These are phyloP conservation scores for Syngnathus rostellatus DNA, from an alignment of 2,797 vertebrate genomes.

Conservation along the genomic window DNA sequence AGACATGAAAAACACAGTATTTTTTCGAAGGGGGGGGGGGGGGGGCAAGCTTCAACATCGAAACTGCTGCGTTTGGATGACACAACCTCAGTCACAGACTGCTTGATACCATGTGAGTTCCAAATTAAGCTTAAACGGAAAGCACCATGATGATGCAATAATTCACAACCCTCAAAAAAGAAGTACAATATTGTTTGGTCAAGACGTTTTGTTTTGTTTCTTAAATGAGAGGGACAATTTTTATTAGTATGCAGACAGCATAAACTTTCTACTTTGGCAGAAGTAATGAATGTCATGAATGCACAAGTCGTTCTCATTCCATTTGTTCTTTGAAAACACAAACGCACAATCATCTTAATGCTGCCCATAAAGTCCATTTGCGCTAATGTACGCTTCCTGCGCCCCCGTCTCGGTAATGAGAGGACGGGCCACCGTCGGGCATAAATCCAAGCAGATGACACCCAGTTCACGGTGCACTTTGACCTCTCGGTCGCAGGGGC, in stretches of 20 bases:
- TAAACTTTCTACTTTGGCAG: background rate
- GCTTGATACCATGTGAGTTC: background rate
- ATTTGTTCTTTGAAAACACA: slow-evolving; percentile 11
- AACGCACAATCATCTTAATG: slow-evolving; percentile 72
- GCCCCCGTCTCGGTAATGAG: slow-evolving; percentile 60
- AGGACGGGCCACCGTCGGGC: slow-evolving; percentile 38
- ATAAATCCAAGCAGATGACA: slow-evolving; percentile 47
- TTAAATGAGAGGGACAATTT: slow-evolving; percentile 8
- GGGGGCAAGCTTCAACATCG: background rate
- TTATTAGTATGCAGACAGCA: slow-evolving; percentile 9
- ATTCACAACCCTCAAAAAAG: background rate
- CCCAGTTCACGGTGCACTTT: slow-evolving; percentile 14
- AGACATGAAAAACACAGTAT: slow-evolving; percentile 23
- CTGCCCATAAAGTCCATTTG: slow-evolving; percentile 70
- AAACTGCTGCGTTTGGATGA: slow-evolving; percentile 4
- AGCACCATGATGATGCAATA: slow-evolving; percentile 1
- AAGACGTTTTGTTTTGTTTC: no score
- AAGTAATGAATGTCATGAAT: background rate
- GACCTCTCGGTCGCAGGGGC: slow-evolving; percentile 24
- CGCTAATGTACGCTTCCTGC: slow-evolving; percentile 56
- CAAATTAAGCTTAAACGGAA: background rate
- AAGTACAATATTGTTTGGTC: background rate
- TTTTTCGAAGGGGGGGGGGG: background rate
- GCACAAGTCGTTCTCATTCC: background rate
- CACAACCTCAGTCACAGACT: background rate